Percentiles rank a stretch among this genome's conserved stretches.
These are phyloP conservation scores for Trachythela sp. DNA, from an alignment of 64 coral and sea anemone species.

Conservation along the genomic window DNA sequence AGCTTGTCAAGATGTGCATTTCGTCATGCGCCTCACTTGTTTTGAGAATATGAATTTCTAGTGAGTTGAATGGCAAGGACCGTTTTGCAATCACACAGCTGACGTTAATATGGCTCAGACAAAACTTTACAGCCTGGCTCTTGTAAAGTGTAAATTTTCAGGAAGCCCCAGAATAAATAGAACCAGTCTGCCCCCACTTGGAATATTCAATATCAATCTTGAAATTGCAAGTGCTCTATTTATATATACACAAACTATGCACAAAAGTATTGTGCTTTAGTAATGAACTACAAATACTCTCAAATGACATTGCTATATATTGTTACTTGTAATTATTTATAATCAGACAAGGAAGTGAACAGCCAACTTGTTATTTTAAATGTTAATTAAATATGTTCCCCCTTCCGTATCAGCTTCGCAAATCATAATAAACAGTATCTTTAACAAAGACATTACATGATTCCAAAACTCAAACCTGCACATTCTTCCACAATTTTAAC, in stretches of 20 bases:
- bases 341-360: slow-evolving; percentile 5
- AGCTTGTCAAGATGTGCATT: too few relatives aligned
- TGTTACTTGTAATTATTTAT: neutral
- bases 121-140: too few relatives aligned
- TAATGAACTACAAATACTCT: neutral
- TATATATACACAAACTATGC: too few relatives aligned
- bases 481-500: slow-evolving; percentile 18
- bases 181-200: neutral
- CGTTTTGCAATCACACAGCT: too few relatives aligned
- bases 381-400: neutral
- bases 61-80: too few relatives aligned
- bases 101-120: too few relatives aligned
- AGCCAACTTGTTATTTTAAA: neutral
- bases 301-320: neutral
- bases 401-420: neutral
- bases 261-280: neutral
- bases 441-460: neutral
- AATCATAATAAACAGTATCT: neutral
- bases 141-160: neutral
- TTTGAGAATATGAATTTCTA: too few relatives aligned
- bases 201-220: neutral
- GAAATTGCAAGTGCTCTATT: too few relatives aligned
- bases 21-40: too few relatives aligned
- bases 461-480: neutral
- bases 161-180: neutral